Conservation (phyloP, 1,140 invertebrate genomes). For the Brachionus plicatilis region DNA sequence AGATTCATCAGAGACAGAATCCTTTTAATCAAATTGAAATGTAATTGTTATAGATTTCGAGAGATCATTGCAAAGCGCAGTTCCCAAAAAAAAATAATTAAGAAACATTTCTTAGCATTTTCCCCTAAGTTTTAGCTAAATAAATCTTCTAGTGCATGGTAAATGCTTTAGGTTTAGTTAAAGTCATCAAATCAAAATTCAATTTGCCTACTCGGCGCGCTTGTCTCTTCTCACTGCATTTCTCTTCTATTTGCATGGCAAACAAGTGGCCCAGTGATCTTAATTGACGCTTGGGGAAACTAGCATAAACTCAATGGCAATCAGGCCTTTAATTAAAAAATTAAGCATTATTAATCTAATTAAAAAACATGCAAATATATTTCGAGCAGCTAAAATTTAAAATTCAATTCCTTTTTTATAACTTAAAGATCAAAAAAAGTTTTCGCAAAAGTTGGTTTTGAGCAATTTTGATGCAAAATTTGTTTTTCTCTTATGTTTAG, state of each 20-base stretch:
- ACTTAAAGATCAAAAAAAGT: not conserved
- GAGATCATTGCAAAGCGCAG: not conserved
- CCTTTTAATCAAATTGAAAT: not conserved
- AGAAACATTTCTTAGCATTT: not conserved
- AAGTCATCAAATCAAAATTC: no score
- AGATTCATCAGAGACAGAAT: not conserved
- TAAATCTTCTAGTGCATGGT: not conserved
- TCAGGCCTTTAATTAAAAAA: not conserved
- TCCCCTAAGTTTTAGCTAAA: not conserved
- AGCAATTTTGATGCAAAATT: constrained; percentile 10
- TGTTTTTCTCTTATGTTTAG: not conserved
- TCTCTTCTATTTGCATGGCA: not conserved
- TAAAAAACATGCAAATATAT: not conserved
- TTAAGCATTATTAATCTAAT: constrained; percentile 4
- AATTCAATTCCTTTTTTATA: not conserved
- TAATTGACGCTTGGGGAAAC: not conserved
- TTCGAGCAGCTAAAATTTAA: not conserved
- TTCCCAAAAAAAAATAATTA: not conserved
- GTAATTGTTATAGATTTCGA: not conserved
- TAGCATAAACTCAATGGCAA: not conserved
- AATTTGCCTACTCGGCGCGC: no score
- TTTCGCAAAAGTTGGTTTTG: not conserved
- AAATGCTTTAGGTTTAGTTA: not conserved
- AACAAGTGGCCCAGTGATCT: not conserved
- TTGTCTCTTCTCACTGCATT: no score